phyloP scores from a whole-genome alignment of 2,797 vertebrate genomes.

The Poeciliopsis turneri region DNA sequence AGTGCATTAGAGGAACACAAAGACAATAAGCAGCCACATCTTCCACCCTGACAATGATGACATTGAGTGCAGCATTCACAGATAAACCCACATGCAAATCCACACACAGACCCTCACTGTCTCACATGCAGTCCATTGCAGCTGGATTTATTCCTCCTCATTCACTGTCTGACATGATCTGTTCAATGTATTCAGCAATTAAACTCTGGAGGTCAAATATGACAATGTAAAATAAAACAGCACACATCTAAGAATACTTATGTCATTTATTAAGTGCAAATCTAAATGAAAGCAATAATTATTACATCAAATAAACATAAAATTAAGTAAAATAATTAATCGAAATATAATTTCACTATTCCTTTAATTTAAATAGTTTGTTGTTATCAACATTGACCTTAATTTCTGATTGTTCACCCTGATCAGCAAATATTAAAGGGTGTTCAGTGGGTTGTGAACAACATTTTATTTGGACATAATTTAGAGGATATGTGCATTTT shows the following conservation, averaged over 20 bases:
- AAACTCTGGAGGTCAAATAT: neutral
- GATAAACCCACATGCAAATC: conserved; percentile 19
- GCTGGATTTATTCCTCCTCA: neutral
- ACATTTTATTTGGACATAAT: neutral
- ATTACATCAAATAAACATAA: neutral
- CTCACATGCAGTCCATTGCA: conserved; percentile 4
- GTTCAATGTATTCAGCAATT: neutral
- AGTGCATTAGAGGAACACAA: conserved; percentile 2
- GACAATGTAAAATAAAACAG: neutral
- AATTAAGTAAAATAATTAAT: neutral
- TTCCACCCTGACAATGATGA: conserved; percentile 35
- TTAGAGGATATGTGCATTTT: neutral
- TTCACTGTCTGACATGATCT: neutral
- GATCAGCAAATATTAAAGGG: neutral
- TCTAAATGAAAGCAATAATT: neutral
- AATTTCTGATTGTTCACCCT: neutral
- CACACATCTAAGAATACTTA: neutral
- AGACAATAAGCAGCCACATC: neutral
- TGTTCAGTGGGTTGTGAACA: neutral
- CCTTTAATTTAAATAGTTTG: no score
- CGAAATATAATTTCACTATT: neutral
- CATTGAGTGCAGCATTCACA: conserved; percentile 34
- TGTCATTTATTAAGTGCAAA: neutral
- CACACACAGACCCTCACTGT: conserved; percentile 16
- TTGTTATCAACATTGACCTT: neutral